Percentiles rank a stretch among this genome's conserved stretches.
Conservation (phyloP, 2,888 invertebrate species). For the Polydrusus tereticollis region DNA sequence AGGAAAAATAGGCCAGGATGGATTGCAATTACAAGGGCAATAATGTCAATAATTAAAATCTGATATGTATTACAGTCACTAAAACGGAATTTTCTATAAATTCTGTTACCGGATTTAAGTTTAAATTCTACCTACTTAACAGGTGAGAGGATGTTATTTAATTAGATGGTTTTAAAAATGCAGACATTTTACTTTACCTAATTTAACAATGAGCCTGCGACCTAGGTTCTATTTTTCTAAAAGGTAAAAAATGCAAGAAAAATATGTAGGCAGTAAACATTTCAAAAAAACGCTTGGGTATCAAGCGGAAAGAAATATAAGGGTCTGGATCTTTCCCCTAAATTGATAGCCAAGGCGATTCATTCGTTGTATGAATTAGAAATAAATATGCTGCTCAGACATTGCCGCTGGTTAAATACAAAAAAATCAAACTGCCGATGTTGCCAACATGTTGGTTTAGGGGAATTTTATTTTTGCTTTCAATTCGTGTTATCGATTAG, state of each 20-base stretch:
- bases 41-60: too few relatives aligned
- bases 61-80: too few relatives aligned
- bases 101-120: too few relatives aligned
- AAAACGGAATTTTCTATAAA: too few relatives aligned
- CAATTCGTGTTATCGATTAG: neutral
- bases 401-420: slow-evolving; percentile 28
- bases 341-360: slow-evolving; percentile 44
- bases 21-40: too few relatives aligned
- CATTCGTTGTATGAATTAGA: slow-evolving; percentile 47
- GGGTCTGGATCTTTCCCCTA: slow-evolving; percentile 34
- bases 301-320: slow-evolving; percentile 33
- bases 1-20: too few relatives aligned
- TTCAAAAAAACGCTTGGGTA: neutral
- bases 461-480: neutral
- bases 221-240: neutral
- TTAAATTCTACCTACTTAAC: too few relatives aligned
- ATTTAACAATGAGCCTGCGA: too few relatives aligned
- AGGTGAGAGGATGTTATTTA: too few relatives aligned
- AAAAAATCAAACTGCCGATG: neutral
- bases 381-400: slow-evolving; percentile 49
- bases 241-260: neutral
- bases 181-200: too few relatives aligned
- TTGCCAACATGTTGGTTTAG: slow-evolving; percentile 20
- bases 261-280: neutral
- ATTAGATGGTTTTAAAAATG: too few relatives aligned